Conservation (phyloP, 2,888 invertebrate genomes). For the Ellobium chinense region DNA sequence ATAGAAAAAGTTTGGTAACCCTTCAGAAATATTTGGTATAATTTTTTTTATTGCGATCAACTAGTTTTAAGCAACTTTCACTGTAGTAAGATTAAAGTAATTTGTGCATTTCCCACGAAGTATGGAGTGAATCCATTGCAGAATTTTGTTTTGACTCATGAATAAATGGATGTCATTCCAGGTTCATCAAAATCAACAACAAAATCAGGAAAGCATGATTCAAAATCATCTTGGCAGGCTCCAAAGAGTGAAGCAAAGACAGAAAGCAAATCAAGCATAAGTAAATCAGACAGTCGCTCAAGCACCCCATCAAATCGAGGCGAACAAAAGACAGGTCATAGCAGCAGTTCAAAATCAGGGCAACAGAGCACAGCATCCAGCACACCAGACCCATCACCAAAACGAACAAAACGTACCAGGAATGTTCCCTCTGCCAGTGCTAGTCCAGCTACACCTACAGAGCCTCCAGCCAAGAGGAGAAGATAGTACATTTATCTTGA, state of each 20-base stretch:
- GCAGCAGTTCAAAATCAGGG: background rate
- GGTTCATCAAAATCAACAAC: conserved; percentile 22
- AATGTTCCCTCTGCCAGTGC: conserved; percentile 61
- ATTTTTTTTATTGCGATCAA: too few species aligned
- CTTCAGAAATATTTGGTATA: too few species aligned
- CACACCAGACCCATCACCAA: conserved; percentile 61
- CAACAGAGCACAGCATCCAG: background rate
- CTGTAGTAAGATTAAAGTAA: too few species aligned
- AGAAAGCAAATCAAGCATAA: conserved; percentile 39
- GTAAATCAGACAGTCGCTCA: conserved; percentile 26
- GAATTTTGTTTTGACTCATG: too few species aligned
- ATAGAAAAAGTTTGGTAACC: too few species aligned
- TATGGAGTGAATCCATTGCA: too few species aligned
- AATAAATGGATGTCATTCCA: too few species aligned
- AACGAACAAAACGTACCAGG: conserved; percentile 67
- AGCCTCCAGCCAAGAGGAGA: conserved; percentile 64
- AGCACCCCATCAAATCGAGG: conserved; percentile 7
- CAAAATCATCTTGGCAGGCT: conserved; percentile 28
- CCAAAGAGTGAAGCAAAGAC: conserved; percentile 44
- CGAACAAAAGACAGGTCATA: conserved; percentile 14
- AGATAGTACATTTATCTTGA: conserved; percentile 50
- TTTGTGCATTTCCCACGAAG: too few species aligned
- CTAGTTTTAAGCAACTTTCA: too few species aligned
- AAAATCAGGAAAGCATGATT: conserved; percentile 40
- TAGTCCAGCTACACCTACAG: conserved; percentile 66